These are phyloP conservation scores for Glaucopsyche alexis DNA, from an alignment of 2,888 invertebrate genomes.

Conservation along the genomic window DNA sequence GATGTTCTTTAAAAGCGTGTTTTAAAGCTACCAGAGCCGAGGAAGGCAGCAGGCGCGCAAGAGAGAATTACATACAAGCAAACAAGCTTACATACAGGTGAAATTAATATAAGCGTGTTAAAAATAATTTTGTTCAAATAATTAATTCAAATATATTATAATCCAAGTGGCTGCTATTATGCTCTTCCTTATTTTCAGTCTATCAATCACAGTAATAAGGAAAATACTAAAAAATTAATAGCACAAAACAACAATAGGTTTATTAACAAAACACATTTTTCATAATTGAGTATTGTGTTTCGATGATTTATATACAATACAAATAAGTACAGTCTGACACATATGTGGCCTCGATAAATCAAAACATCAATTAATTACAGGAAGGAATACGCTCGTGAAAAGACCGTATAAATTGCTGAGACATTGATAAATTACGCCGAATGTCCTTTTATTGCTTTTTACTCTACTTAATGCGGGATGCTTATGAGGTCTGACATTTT, in stretches of 20 bases:
- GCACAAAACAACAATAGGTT: constrained; percentile 8
- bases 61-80: too few species aligned
- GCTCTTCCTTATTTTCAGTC: too few species aligned
- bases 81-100: too few species aligned
- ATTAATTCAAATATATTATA: neutral
- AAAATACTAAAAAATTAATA: constrained; percentile 7
- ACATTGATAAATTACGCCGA: constrained; percentile 30
- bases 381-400: constrained; percentile 31
- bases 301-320: constrained; percentile 32
- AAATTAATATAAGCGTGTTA: too few species aligned
- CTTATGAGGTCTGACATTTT: neutral
- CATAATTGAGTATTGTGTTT: constrained; percentile 32
- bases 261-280: constrained; percentile 29
- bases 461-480: constrained; percentile 14
- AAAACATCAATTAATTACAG: constrained; percentile 30
- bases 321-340: constrained; percentile 26
- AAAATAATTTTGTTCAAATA: neutral
- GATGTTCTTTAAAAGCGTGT: too few species aligned
- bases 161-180: neutral
- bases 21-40: too few species aligned
- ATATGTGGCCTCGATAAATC: constrained; percentile 29
- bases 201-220: neutral
- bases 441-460: constrained; percentile 31
- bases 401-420: constrained; percentile 31
- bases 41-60: too few species aligned